Evolutionary conservation across 2,797 vertebrate species (phyloP), one percentile per base, ranked within the genome.

Genomic region (Peromyscus nudipes): DNA sequence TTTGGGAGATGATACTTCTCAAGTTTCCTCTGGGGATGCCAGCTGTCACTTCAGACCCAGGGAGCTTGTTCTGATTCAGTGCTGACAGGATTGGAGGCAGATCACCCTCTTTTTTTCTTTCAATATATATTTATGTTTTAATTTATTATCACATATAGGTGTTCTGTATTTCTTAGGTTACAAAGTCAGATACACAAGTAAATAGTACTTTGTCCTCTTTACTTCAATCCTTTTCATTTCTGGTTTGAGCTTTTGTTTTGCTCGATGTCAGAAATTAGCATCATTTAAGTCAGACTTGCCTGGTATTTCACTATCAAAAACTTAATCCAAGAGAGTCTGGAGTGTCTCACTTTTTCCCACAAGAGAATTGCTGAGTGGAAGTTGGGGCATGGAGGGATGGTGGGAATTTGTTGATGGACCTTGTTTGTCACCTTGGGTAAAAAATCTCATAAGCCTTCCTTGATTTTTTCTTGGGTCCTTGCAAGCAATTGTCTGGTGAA

Each of bases 111-210:
- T 3, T 55, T 57, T 40, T 89, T n/a, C 71, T 92, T 90, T 76
- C 6, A 89, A 37, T 49, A 83, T 75, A 25, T 64, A 60, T 75
- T 89, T 85, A 23, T 75, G 16, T 13, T 37, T 81, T 55, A 77
- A 8, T 43, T 82, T 46, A 23, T 90, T 46, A 25, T 76, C 21
- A 84, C 79, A 91, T 91, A 88, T 75, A n/a, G 29, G 17, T 34
- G 8, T 83, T 85, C 14, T 40, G 5, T 92, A 46, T 95, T 91
- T 97, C 60, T 92, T 91, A 96, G 64, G 17, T 96, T 88, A 49
- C 62, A 62, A 25, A 8, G 23, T 62, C 60, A 86, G 8, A 40
- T 67, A n/a, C 69, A 2, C 21, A 60, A 94, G 86, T 77, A 89
- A 91, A 82, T 40, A 73, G 37, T n/a, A 43, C n/a, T 16, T 81